phyloP scores from a whole-genome alignment of 92 coral and sea anemone genomes.

The Parazoanthus atlanticus region DNA sequence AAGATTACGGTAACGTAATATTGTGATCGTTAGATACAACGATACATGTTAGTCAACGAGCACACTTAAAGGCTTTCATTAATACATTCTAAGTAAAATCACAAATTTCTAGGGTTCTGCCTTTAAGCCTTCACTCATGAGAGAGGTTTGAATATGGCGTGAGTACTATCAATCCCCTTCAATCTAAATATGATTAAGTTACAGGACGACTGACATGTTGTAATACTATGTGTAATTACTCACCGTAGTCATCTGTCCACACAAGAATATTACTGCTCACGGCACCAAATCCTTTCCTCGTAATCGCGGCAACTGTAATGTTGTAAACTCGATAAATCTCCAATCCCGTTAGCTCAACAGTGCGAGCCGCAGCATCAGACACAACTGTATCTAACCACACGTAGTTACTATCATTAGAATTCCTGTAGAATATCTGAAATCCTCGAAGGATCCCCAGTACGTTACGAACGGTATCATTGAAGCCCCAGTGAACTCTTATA shows the following conservation, averaged over 20 bases:
- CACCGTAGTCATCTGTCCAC: slow-evolving; percentile 74
- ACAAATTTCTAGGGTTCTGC: too few species aligned
- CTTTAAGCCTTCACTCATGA: too few species aligned
- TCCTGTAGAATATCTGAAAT: slow-evolving; percentile 29
- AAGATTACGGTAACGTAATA: too few species aligned
- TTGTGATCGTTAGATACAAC: too few species aligned
- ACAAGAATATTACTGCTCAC: slow-evolving; percentile 36
- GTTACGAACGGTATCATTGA: slow-evolving; percentile 23
- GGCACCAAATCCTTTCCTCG: slow-evolving; percentile 64
- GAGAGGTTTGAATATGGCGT: too few species aligned
- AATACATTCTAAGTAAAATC: too few species aligned
- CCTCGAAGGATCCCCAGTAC: slow-evolving; percentile 34
- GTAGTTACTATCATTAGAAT: slow-evolving; percentile 29
- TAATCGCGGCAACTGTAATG: slow-evolving; percentile 67
- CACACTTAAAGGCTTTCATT: too few species aligned
- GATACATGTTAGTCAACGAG: too few species aligned
- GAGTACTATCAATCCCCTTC: background rate
- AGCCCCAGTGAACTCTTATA: slow-evolving; percentile 11
- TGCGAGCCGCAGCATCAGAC: slow-evolving; percentile 28
- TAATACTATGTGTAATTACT: background rate
- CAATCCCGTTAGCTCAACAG: slow-evolving; percentile 22
- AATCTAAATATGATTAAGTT: background rate
- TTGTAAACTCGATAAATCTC: slow-evolving; percentile 63
- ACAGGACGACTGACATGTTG: background rate
- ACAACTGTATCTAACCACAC: slow-evolving; percentile 20